Evolutionary conservation across 2,113 vertebrate species (phyloP), one percentile per base, ranked within the genome.

Genomic region (Myrmecophaga tridactyla): DNA sequence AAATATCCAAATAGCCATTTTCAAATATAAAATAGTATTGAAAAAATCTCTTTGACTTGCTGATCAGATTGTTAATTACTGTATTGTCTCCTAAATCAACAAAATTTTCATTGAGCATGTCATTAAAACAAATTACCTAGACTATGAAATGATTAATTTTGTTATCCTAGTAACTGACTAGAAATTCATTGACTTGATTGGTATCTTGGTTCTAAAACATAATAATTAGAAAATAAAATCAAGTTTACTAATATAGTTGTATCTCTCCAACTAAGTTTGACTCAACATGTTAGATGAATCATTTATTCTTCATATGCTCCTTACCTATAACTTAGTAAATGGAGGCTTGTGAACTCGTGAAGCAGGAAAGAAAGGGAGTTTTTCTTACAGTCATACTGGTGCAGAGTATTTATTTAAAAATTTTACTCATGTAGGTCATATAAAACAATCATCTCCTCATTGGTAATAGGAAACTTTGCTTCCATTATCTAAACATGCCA

Each of bases 131-230:
- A 95, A 92, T 88, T 87, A 78, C 27, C 6, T 20, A 75, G n/a
- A 36, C 23, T 6, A 86, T 36, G n/a, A 83, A 85, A 69, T 88
- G 5, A 88, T 95, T 94, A 48, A 14, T 75, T 94, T 58, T 92
- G 36, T 62, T 51, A n/a, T 86, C n/a, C n/a, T 60, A 56, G 58
- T 85, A 90, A 95, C 8, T 87, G 36, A 53, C 86, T 92, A 92
- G 13, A 83, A 96, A 67, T 63, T 94, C n/a, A 92, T 51, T 94
- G 70, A 86, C 80, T 72, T 94, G 70, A 91, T 76, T 83, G 86
- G 90, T 62, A 86, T 14, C 6, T 63, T 96, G 41, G 31, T 86
- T 20, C 10, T 69, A 72, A 89, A 92, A 41, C 25, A 88, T 7
- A 5, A 46, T 53, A 92, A 92, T 43, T 15, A 70, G 34, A 20